Base-by-base conservation (phyloP, 2,888 invertebrate genomes). In the Calliopum simillimum region DNA sequence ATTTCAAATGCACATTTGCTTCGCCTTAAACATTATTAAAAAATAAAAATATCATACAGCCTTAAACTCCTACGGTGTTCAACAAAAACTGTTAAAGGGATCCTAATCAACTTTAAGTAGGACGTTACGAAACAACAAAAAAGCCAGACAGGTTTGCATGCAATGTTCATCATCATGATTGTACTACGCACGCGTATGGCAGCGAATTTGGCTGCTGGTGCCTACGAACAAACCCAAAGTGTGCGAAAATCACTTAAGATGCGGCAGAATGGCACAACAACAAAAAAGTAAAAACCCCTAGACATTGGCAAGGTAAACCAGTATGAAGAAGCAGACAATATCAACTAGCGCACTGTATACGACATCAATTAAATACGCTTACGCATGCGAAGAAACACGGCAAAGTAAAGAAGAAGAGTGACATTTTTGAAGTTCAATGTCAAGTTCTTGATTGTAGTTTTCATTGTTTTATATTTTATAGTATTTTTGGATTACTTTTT, bases 101-200 rank as follows among this genome's bases (percentile, higher is more conserved):
- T 11, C 14, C 53, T 53, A 19, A 53, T 53, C 21, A 53, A 53
- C 53, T 23, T 23, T 21, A 21, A 21, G 53, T 53, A 23, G 53
- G 53, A 21, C 21, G 53, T 23, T 19, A 5, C 53, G 13, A 14
- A 53, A 21, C 21, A 33, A 33, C 8, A 33, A 33, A 33, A 33
- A 33, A 33, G n/a, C 33, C 33, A 33, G 33, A 33, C 5, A 33
- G 8, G 21, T 53, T 53, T 19, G 13, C 53, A 21, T 33, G 21
- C 3, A 12, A 56, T 12, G 21, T 56, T 21, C 23, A 25, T 56
- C 56, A 56, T 56, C 21, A 8, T n/a, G 2, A 23, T 53, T 13
- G 53, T 11, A 23, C 19, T 61, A 46, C 21, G 61, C 61, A 61
- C 61, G 61, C 61, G 61, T n/a, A 44, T 12, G 23, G 13, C n/a